A percentile compares a stretch with the other conserved stretches of the same genome.
Conservation (phyloP, 2,113 vertebrate species). For the Rallus limicola region DNA sequence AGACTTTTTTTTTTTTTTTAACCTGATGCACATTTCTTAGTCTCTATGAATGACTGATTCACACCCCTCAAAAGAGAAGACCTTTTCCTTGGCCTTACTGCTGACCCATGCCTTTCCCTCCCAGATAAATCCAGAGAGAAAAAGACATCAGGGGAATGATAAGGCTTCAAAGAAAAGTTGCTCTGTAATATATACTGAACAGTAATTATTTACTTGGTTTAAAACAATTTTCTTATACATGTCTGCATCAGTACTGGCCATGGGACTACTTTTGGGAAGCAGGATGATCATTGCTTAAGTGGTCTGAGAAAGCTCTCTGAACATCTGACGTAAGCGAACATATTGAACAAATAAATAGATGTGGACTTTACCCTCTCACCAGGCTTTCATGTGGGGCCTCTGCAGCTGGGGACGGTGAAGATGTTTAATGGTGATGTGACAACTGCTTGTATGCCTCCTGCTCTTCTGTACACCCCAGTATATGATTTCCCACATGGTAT, state of each 20-base stretch:
- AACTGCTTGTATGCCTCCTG: not conserved
- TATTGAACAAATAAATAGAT: constrained; percentile 54
- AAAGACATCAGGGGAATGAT: not conserved
- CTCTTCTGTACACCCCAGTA: not conserved
- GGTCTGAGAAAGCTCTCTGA: constrained; percentile 61
- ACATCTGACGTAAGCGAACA: constrained; percentile 33
- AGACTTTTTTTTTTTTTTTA: not conserved
- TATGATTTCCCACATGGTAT: not conserved
- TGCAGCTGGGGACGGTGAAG: not conserved
- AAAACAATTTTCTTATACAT: constrained; percentile 34
- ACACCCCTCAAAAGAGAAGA: not conserved
- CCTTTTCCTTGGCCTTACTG: not conserved
- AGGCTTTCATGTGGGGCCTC: not conserved
- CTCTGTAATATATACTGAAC: not conserved
- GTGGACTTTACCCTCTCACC: not conserved
- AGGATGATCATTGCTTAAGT: constrained; percentile 54
- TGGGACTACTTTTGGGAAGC: constrained; percentile 56
- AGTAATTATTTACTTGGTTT: constrained; percentile 28
- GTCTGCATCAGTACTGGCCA: not conserved
- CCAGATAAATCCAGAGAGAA: not conserved
- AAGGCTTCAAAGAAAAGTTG: not conserved
- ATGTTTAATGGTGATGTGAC: constrained; percentile 1
- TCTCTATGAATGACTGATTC: not conserved
- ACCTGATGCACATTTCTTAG: not conserved
- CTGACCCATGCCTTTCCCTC: not conserved